Percentiles rank a stretch among this genome's conserved stretches.
Conservation (phyloP, 92 coral and sea anemone genomes). For the Zoanthus sansibaricus region DNA sequence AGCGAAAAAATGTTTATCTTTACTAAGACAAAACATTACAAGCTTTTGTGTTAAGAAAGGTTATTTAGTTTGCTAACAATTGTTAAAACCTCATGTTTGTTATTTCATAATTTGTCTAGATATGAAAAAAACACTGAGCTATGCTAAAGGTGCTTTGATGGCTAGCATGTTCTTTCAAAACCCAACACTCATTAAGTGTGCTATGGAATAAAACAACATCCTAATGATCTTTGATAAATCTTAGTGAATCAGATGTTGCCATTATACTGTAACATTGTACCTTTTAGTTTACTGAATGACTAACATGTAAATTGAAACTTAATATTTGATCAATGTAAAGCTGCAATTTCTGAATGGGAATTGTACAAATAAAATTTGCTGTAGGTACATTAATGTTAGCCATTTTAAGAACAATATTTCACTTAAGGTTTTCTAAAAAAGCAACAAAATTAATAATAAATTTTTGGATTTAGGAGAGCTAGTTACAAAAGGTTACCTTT, state of each 20-base stretch:
- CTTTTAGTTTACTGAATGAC: conserved; percentile 12
- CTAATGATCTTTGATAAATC: conserved; percentile 11
- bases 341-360: conserved; percentile 14
- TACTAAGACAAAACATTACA: conserved; percentile 5
- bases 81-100: conserved; percentile 9
- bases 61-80: conserved; percentile 11
- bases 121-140: conserved; percentile 12
- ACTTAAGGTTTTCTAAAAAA: conserved; percentile 8
- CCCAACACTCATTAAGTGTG: conserved; percentile 9
- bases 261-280: conserved; percentile 8
- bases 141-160: conserved; percentile 14
- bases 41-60: conserved; percentile 13
- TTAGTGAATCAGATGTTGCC: conserved; percentile 14
- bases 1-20: conserved; percentile 11
- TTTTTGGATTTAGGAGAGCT: conserved; percentile 13
- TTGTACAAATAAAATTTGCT: conserved; percentile 8
- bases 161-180: conserved; percentile 13
- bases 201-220: conserved; percentile 9
- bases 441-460: conserved; percentile 10
- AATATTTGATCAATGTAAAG: conserved; percentile 11
- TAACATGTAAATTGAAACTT: conserved; percentile 11
- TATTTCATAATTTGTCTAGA: conserved; percentile 11
- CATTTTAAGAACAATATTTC: conserved; percentile 11
- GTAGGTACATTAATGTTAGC: conserved; percentile 10
- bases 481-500: conserved; percentile 9